Percentiles rank a stretch among this genome's conserved stretches.
Evolutionary conservation across 2,888 invertebrate genomes (phyloP).

Genomic region (Dryomyza anilis): DNA sequence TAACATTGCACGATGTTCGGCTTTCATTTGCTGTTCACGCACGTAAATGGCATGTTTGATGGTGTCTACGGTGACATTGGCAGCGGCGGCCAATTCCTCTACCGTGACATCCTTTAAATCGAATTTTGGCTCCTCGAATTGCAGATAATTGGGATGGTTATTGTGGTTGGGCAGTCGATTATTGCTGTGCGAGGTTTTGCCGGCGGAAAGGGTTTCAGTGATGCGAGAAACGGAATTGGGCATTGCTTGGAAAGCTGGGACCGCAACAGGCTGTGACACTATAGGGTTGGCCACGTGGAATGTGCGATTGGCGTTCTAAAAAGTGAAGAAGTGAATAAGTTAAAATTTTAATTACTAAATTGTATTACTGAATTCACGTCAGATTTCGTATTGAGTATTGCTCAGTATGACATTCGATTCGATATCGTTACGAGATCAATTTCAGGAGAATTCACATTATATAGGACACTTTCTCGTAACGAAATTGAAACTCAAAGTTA

Average conservation of each 20-base stretch:
- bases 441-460: too few species aligned
- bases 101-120: slow-evolving; percentile 59
- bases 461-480: too few species aligned
- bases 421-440: too few species aligned
- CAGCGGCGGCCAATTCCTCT: slow-evolving; percentile 68
- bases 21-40: slow-evolving; percentile 72
- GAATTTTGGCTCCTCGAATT: slow-evolving; percentile 56
- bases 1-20: slow-evolving; percentile 62
- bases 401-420: too few species aligned
- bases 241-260: slow-evolving; percentile 65
- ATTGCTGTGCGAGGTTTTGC: background rate
- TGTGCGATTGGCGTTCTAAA: slow-evolving; percentile 51
- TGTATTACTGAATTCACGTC: too few species aligned
- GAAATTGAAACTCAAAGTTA: too few species aligned
- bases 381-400: too few species aligned
- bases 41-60: slow-evolving; percentile 76
- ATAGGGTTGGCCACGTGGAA: slow-evolving; percentile 52
- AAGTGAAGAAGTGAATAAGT: too few species aligned
- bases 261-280: slow-evolving; percentile 47
- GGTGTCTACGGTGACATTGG: slow-evolving; percentile 79
- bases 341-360: too few species aligned
- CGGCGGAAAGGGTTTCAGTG: slow-evolving; percentile 35
- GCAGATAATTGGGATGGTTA: slow-evolving; percentile 48
- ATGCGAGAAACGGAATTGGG: slow-evolving; percentile 63
- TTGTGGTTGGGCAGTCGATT: slow-evolving; percentile 20